Conservation (phyloP, 2,888 invertebrate genomes). For the Bombylius discolor region DNA sequence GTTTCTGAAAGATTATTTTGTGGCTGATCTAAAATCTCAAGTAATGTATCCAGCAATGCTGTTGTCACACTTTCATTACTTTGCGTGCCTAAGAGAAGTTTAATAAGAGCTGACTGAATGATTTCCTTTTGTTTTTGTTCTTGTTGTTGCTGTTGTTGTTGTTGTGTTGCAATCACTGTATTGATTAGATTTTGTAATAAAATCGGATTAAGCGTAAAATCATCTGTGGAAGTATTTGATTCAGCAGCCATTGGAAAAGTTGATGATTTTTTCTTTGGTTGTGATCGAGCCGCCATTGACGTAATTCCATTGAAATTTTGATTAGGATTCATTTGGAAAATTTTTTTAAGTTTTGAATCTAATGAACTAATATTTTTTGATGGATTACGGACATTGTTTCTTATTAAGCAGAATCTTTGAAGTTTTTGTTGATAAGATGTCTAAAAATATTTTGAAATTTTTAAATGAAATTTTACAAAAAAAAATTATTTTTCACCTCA, state of each 20-base stretch:
- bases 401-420: too few species aligned
- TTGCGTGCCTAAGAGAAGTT: constrained; percentile 27
- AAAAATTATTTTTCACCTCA: too few species aligned
- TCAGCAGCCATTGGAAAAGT: neutral
- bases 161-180: constrained; percentile 7
- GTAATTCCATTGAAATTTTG: neutral
- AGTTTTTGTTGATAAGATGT: too few species aligned
- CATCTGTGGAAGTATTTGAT: neutral
- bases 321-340: neutral
- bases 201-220: neutral
- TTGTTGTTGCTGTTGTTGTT: constrained; percentile 7
- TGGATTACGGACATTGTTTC: too few species aligned
- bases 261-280: neutral
- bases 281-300: neutral
- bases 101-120: constrained; percentile 14
- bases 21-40: constrained; percentile 9
- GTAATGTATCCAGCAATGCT: constrained; percentile 10
- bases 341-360: too few species aligned
- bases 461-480: too few species aligned
- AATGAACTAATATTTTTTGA: too few species aligned
- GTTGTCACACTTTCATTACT: constrained; percentile 21
- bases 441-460: too few species aligned
- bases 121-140: constrained; percentile 11
- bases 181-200: constrained; percentile 10
- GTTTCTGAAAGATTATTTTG: constrained; percentile 30